phyloP scores from a whole-genome alignment of 2,888 invertebrate species.

The Tachystola acroxantha region DNA sequence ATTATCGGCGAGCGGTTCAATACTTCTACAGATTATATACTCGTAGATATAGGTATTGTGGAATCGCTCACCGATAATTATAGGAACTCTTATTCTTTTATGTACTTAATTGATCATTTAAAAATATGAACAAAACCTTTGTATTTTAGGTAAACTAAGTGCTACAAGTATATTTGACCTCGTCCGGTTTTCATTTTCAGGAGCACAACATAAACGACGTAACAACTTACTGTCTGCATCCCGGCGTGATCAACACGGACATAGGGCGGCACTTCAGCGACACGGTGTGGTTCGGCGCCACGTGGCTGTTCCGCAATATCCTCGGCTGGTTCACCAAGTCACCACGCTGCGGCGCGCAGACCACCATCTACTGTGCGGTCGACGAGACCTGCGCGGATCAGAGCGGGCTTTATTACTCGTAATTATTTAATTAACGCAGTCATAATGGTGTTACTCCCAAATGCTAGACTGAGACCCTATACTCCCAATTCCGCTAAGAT shows the following conservation, averaged over 20 bases:
- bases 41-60: no score
- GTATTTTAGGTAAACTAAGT: no score
- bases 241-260: constrained; percentile 82
- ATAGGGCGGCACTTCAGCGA: constrained; percentile 77
- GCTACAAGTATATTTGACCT: no score
- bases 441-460: neutral
- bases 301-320: constrained; percentile 45
- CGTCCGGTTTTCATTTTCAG: no score
- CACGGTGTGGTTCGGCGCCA: constrained; percentile 37
- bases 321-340: constrained; percentile 70
- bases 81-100: no score
- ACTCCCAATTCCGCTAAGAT: neutral
- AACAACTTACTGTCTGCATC: constrained; percentile 80
- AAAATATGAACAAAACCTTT: no score
- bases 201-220: constrained; percentile 59
- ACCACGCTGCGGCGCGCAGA: constrained; percentile 84
- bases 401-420: constrained; percentile 77
- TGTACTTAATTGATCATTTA: no score
- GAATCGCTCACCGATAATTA: no score
- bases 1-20: no score
- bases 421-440: constrained; percentile 8
- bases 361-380: constrained; percentile 83
- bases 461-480: neutral
- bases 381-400: constrained; percentile 78
- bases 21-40: no score